phyloP scores from a whole-genome alignment of 2,888 invertebrate genomes.

The Ischnura elegans region DNA sequence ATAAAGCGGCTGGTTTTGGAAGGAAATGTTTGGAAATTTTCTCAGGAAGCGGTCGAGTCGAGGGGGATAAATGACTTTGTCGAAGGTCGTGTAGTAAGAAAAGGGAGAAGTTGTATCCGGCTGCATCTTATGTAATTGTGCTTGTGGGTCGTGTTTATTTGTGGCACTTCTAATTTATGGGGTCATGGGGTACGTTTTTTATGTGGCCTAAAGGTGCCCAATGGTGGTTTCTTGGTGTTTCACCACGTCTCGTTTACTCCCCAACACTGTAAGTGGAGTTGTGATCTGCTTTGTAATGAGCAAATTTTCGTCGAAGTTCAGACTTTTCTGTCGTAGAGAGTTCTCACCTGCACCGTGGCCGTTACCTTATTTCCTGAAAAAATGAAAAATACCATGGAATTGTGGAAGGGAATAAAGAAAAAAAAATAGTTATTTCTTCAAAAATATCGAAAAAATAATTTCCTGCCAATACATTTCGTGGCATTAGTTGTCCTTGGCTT shows the following conservation, averaged over 20 bases:
- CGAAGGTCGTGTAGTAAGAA: neutral
- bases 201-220: neutral
- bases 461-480: too few relatives aligned
- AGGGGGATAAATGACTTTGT: too few relatives aligned
- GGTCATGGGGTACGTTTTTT: neutral
- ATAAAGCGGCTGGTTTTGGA: neutral
- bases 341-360: too few relatives aligned
- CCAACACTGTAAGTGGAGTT: neutral
- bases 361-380: too few relatives aligned
- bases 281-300: neutral
- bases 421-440: too few relatives aligned
- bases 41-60: neutral
- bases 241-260: neutral
- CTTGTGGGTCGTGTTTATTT: neutral
- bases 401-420: too few relatives aligned
- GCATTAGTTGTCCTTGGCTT: too few relatives aligned
- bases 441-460: too few relatives aligned
- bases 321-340: neutral
- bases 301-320: neutral
- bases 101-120: neutral
- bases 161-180: neutral
- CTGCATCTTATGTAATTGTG: neutral
- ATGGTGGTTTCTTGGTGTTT: neutral
- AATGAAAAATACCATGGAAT: too few relatives aligned
- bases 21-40: neutral